Evolutionary conservation across 1,140 invertebrate species (phyloP), one percentile per base, ranked within the genome.

Genomic region (Musca vetustissima): DNA sequence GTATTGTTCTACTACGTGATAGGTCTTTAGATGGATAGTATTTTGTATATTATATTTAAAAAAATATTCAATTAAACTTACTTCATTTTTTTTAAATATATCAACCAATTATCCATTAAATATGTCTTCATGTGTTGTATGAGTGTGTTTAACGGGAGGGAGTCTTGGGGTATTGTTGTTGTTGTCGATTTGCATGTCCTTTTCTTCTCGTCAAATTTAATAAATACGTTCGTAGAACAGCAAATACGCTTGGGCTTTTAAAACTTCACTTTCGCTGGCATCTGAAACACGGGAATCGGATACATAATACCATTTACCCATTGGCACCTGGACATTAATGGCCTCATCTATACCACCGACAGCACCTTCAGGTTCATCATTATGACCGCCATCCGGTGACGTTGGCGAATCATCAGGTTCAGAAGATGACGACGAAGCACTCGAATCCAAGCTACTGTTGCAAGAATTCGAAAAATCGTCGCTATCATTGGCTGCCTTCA

Each of bases 181-280:
- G 15, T 21, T 49, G 48, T 28, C 17, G n/a, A n/a, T n/a, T n/a
- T n/a, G n/a, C n/a, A n/a, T n/a, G n/a, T n/a, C n/a, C n/a, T n/a
- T n/a, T n/a, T n/a, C n/a, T n/a, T n/a, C n/a, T n/a, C n/a, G n/a
- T 64, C 3, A 0, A 43, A 32, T 61, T 70, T 88, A 92, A 76
- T 90, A 85, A 76, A 95, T 90, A 80, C 94, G 88, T 85, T 98
- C 96, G 83, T 99, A 99, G 83, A 99, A 99, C 17, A 99, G 86
- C 50, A 99, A 86, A 84, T 98, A 99, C n/a, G 97, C 97, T 84
- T 98, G 92, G 48, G 90, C 90, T 71, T 87, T 85, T n/a, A 97
- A 84, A 49, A 98, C 95, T 64, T 87, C 86, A 1, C 89, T 87
- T 83, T 96, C 93, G 48, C 88, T 87, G 7, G 94, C 91, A 82